phyloP scores from a whole-genome alignment of 2,888 invertebrate species.

The Caenorhabditis sinica region DNA sequence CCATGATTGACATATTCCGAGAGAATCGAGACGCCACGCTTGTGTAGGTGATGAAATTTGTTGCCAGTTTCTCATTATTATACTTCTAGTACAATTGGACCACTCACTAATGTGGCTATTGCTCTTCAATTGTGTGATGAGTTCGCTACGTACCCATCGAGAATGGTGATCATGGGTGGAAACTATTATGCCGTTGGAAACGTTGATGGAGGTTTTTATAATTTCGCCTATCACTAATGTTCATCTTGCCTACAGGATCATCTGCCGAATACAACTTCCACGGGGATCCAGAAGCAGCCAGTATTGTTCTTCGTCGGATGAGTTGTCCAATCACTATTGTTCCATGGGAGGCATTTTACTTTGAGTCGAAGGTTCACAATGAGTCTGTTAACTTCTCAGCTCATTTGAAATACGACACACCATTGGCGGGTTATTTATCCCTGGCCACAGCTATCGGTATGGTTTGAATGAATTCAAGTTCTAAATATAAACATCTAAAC shows the following conservation, averaged over 20 bases:
- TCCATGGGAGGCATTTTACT: conserved; percentile 87
- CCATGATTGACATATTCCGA: conserved; percentile 50
- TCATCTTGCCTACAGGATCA: conserved; percentile 24
- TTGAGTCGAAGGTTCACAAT: conserved; percentile 61
- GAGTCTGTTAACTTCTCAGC: conserved; percentile 74
- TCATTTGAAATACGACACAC: conserved; percentile 73
- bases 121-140: conserved; percentile 84
- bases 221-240: background rate
- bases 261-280: conserved; percentile 90
- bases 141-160: conserved; percentile 79
- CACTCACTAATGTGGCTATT: conserved; percentile 85
- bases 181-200: conserved; percentile 81
- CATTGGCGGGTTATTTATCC: conserved; percentile 63
- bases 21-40: conserved; percentile 55
- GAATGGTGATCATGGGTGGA: conserved; percentile 80
- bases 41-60: conserved; percentile 44
- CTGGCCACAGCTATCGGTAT: conserved; percentile 68
- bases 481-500: background rate
- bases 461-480: background rate
- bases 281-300: conserved; percentile 90
- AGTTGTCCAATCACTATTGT: conserved; percentile 87
- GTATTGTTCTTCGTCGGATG: conserved; percentile 87
- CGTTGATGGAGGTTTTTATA: conserved; percentile 83
- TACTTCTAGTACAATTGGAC: conserved; percentile 77
- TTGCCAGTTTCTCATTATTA: no score